phyloP scores from a whole-genome alignment of 2,888 invertebrate genomes.

The Nomada fucata region DNA sequence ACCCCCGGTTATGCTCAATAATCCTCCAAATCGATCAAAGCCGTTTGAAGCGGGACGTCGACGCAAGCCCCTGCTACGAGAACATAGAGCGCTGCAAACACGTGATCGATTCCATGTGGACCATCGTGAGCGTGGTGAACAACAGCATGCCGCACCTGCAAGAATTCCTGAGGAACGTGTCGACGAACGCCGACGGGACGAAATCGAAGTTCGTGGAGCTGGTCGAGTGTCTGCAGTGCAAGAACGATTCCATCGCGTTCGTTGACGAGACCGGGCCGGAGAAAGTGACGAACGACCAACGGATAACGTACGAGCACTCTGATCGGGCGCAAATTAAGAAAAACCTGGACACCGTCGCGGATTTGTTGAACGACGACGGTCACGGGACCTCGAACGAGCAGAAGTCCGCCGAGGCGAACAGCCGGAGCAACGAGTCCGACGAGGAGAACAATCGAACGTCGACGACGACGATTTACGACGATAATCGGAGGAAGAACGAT shows the following conservation, averaged over 20 bases:
- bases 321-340: slow-evolving; percentile 23
- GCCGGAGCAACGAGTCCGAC: not conserved
- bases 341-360: slow-evolving; percentile 1
- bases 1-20: not conserved
- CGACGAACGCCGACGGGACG: not conserved
- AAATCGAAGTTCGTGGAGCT: slow-evolving; percentile 33
- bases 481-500: not conserved
- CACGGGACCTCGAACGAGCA: not conserved
- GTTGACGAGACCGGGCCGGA: not conserved
- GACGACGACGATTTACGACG: not conserved
- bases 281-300: not conserved
- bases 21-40: not conserved
- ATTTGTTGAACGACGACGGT: slow-evolving; percentile 27
- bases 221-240: slow-evolving; percentile 69
- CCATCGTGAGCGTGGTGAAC: slow-evolving; percentile 32
- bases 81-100: slow-evolving; percentile 32
- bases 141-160: slow-evolving; percentile 20
- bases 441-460: not conserved
- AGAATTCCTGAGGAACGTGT: not conserved
- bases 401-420: no score
- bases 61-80: slow-evolving; percentile 16
- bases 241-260: slow-evolving; percentile 15
- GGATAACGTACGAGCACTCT: not conserved
- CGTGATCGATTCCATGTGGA: slow-evolving; percentile 42
- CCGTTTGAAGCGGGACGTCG: slow-evolving; percentile 42